Base-by-base conservation (phyloP, 2,888 invertebrate species). In the Candidula unifasciata region DNA sequence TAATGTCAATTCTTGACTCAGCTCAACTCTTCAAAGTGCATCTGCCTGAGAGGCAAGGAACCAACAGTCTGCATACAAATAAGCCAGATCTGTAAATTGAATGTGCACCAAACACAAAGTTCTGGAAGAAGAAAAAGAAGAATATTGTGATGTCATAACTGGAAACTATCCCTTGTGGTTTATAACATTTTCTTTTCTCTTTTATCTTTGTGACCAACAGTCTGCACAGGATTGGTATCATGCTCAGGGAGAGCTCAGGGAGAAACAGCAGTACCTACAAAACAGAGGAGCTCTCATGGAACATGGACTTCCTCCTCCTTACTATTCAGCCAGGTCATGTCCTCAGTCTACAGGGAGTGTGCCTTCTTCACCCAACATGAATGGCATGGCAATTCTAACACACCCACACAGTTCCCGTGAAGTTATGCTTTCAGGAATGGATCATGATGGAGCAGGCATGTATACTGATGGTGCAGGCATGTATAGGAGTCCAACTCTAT, bases 171-270 rank as follows among this genome's bases (percentile, higher is more conserved):
- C 57, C 10, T 18, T 18, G 18, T 10, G 18, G 10, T 54, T 16
- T 16, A 18, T 10, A 18, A 16, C 57, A 18, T 54, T 54, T n/a
- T n/a, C n/a, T 73, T 52, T 3, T 73, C 54, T 27, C 8, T 52
- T 93, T 95, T 94, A 93, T 95, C 27, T 68, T 66, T 74, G 76
- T 33, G 80, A 52, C 2, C 78, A 85, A 89, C 91, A 95, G 88
- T 96, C 96, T 8, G 96, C 96, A 94, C 95, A 97, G 93, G 97
- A 98, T 93, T 98, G 98, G 98, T 96, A 97, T 91, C 97, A 97
- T 93, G 94, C 97, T 89, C 97, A 97, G 91, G 96, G 97, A 92
- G 97, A 97, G 93, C 97, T 89, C 86, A 90, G 92, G 88, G 90
- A 88, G 85, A 89, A 85, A 44, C 85, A 85, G 81, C 84, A 84